Conservation (phyloP, 2,888 invertebrate genomes). For the Pollenia griseotomentosa region DNA sequence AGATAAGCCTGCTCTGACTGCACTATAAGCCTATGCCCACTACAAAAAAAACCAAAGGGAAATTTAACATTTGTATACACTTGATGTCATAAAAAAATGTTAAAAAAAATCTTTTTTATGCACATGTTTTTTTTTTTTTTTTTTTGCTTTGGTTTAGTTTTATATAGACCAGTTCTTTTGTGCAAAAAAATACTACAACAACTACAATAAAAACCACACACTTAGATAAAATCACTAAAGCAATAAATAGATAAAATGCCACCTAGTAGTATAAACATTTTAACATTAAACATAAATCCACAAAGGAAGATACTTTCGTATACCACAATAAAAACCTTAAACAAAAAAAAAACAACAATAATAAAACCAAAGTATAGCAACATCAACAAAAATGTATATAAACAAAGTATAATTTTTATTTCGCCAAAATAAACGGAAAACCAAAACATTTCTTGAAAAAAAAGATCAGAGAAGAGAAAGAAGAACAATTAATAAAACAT, state of each 20-base stretch:
- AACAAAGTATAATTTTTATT: conserved; percentile 65
- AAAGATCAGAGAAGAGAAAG: neutral
- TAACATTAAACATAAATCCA: conserved; percentile 72
- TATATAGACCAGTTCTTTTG: conserved; percentile 68
- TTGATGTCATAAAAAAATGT: conserved; percentile 76
- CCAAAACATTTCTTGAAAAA: neutral
- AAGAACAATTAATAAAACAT: conserved; percentile 28
- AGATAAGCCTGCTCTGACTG: conserved; percentile 67
- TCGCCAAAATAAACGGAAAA: conserved; percentile 42
- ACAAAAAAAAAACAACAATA: conserved; percentile 28
- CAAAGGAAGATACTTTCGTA: conserved; percentile 44
- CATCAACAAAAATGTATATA: conserved; percentile 50
- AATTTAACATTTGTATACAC: conserved; percentile 74
- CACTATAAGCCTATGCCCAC: conserved; percentile 45
- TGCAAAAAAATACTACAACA: conserved; percentile 66
- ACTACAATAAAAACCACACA: conserved; percentile 75
- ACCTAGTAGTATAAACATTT: conserved; percentile 73
- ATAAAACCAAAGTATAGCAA: conserved; percentile 55
- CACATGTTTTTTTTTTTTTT: conserved; percentile 31
- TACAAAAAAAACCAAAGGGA: conserved; percentile 62
- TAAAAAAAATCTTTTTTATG: conserved; percentile 39
- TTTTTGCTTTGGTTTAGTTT: conserved; percentile 35
- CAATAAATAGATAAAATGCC: conserved; percentile 83
- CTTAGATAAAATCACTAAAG: conserved; percentile 82
- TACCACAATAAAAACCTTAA: conserved; percentile 36